Evolutionary conservation across 1,140 invertebrate genomes (phyloP), one percentile per base, ranked within the genome.

Genomic region (Leptonema lineaticorne): DNA sequence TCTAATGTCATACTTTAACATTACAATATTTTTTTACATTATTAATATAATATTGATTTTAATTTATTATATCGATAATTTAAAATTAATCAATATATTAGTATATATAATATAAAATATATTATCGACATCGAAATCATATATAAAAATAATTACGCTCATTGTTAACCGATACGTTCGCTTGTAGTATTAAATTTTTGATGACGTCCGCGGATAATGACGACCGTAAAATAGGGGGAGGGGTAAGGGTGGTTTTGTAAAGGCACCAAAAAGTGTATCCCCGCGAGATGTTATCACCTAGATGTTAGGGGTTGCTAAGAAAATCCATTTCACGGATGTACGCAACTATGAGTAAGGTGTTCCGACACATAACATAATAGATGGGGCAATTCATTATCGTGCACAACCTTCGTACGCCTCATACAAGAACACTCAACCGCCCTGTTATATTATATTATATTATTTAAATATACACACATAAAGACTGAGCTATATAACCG

Each of bases 71-170:
- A n/a, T n/a, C n/a, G n/a, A n/a, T n/a, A n/a, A n/a, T n/a, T n/a
- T n/a, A n/a, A n/a, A n/a, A n/a, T n/a, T n/a, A n/a, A n/a, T n/a
- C n/a, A n/a, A n/a, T n/a, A n/a, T n/a, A n/a, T n/a, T n/a, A n/a
- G n/a, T n/a, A n/a, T n/a, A n/a, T n/a, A n/a, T n/a, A n/a, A n/a
- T n/a, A n/a, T n/a, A n/a, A n/a, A n/a, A n/a, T n/a, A n/a, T n/a
- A n/a, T n/a, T n/a, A n/a, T n/a, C n/a, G n/a, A n/a, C n/a, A n/a
- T n/a, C 46, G 53, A 65, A 63, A 62, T 67, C 63, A 71, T 71
- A 71, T 69, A 71, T 71, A 71, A 68, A 69, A 71, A 71, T 71
- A 71, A 69, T 67, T 60, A 66, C 48, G 48, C 67, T 69, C 67
- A 69, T 71, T 71, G 56, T 26, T 57, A 63, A 62, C 45, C 48